Conservation (phyloP, 2,888 invertebrate species). For the Anorthoa munda region DNA sequence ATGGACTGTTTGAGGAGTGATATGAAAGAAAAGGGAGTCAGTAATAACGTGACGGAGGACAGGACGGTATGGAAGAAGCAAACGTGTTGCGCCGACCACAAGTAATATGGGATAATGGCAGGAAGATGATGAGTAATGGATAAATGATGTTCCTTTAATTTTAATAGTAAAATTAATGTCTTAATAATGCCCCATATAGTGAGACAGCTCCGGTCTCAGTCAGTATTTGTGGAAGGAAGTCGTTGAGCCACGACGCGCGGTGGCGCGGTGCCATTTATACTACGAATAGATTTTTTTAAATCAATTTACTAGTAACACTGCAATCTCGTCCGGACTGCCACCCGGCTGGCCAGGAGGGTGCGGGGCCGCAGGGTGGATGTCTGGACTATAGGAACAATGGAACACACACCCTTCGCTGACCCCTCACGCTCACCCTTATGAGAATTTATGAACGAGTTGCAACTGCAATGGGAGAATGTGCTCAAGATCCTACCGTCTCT, state of each 20-base stretch:
- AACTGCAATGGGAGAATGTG: not conserved
- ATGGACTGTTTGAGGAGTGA: too few relatives aligned
- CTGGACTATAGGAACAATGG: constrained; percentile 29
- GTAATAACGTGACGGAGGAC: too few relatives aligned
- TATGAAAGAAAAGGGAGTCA: too few relatives aligned
- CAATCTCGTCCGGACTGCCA: constrained; percentile 50
- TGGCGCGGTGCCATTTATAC: not conserved
- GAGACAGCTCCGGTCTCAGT: not conserved
- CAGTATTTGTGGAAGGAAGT: not conserved
- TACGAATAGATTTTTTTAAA: constrained; percentile 46
- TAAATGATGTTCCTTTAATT: too few relatives aligned
- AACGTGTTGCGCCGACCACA: too few relatives aligned
- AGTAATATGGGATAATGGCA: too few relatives aligned
- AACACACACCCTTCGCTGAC: constrained; percentile 15
- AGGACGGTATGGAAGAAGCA: too few relatives aligned
- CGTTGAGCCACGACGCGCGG: not conserved
- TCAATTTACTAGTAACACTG: constrained; percentile 63
- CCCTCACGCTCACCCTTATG: not conserved
- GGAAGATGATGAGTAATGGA: too few relatives aligned
- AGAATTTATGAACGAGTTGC: constrained; percentile 2
- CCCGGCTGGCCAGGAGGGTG: not conserved
- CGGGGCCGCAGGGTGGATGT: not conserved
- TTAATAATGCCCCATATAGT: too few relatives aligned
- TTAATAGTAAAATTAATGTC: too few relatives aligned
- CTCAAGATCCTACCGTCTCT: not conserved